Percentiles rank a stretch among this genome's conserved stretches.
These are phyloP conservation scores for Andrena bucephala DNA, from an alignment of 2,888 invertebrate species.

Conservation along the genomic window DNA sequence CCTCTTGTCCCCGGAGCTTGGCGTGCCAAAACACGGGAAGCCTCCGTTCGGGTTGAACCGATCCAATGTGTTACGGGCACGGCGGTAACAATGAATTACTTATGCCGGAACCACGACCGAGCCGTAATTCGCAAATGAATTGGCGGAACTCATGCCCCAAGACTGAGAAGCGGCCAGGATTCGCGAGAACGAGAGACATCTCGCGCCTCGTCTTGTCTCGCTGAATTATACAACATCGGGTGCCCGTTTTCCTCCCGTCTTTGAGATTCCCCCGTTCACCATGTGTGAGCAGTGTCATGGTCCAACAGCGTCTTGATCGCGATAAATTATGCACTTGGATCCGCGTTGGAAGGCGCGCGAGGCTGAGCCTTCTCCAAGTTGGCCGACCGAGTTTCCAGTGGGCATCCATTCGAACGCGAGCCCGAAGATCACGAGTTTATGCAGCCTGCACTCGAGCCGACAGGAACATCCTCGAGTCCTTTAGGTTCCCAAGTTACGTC, in stretches of 20 bases:
- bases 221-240: too few relatives aligned
- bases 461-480: conserved; percentile 30
- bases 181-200: too few relatives aligned
- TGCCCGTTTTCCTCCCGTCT: neutral
- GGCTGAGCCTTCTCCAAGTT: conserved; percentile 34
- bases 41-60: conserved; percentile 13
- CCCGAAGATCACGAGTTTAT: conserved; percentile 46
- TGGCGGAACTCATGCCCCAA: too few relatives aligned
- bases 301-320: conserved; percentile 27
- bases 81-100: conserved; percentile 43
- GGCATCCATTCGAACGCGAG: conserved; percentile 29
- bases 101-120: conserved; percentile 9
- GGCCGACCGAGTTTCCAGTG: conserved; percentile 42
- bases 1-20: neutral
- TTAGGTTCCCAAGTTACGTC: conserved; percentile 32
- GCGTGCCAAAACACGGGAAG: conserved; percentile 29
- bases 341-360: conserved; percentile 11
- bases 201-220: neutral
- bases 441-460: conserved; percentile 25
- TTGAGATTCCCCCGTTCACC: neutral
- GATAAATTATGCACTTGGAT: conserved; percentile 53
- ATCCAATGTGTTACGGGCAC: conserved; percentile 12
- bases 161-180: too few relatives aligned
- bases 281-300: neutral
- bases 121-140: neutral